phyloP scores from a whole-genome alignment of 37 sponge, comb jelly and placozoan species.

The Ianthella basta region DNA sequence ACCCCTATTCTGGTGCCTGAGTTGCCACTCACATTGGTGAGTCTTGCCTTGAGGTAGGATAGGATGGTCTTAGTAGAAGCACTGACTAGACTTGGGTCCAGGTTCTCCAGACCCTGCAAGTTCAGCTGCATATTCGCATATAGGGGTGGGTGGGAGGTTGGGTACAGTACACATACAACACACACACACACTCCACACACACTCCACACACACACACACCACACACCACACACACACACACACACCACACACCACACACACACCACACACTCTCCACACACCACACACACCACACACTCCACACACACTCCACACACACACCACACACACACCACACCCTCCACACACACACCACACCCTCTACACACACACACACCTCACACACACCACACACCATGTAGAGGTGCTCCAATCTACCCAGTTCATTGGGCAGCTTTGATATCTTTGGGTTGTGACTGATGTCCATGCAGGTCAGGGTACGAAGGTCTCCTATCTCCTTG shows the following conservation, averaged over 20 bases:
- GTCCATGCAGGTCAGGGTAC: conserved; percentile 55
- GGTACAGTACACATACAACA: not conserved
- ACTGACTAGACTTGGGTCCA: conserved; percentile 42
- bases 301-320: too few species aligned
- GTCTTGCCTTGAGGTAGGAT: conserved; percentile 56
- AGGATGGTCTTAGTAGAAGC: conserved; percentile 54
- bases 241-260: conserved; percentile 14
- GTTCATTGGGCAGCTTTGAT: conserved; percentile 72
- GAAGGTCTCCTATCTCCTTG: conserved; percentile 54
- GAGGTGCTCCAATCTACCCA: conserved; percentile 76
- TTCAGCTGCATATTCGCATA: conserved; percentile 48
- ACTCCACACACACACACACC: conserved; percentile 6
- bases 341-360: not conserved
- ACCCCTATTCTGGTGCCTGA: too few species aligned
- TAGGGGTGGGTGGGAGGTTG: too few species aligned
- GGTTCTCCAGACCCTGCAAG: conserved; percentile 56
- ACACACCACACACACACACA: not conserved
- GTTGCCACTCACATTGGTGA: conserved; percentile 32
- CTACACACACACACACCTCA: not conserved
- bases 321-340: too few species aligned
- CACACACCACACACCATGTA: conserved; percentile 48
- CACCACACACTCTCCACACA: not conserved
- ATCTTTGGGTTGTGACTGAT: conserved; percentile 74
- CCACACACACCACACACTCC: too few species aligned
- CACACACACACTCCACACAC: not conserved